These are phyloP conservation scores for Chaetura pelagica DNA, from an alignment of 2,113 vertebrate genomes.

Conservation along the genomic window DNA sequence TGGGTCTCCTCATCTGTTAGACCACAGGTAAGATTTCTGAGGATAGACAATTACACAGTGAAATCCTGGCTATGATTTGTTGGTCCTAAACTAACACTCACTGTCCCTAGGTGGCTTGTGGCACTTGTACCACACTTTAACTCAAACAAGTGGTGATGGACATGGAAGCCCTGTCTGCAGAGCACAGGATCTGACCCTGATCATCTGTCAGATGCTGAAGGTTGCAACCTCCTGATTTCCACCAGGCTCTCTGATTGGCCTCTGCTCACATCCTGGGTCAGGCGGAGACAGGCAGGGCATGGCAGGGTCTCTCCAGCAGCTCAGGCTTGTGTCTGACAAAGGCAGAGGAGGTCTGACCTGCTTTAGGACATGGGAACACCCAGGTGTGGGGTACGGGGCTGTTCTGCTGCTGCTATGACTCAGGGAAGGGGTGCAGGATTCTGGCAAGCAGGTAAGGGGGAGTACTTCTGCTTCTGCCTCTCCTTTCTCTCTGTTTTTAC, in stretches of 20 bases:
- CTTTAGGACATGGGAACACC: neutral
- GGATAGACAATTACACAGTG: neutral
- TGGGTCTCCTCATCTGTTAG: neutral
- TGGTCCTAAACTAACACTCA: neutral
- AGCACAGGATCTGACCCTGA: neutral
- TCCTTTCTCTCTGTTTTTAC: neutral
- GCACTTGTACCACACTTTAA: accelerated
- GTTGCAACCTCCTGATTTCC: neutral
- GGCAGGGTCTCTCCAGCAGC: accelerated
- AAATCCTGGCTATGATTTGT: neutral
- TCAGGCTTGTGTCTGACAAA: neutral
- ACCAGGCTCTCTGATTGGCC: accelerated
- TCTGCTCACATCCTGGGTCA: accelerated
- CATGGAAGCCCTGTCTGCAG: neutral
- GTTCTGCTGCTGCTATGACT: accelerated
- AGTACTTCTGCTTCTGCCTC: neutral
- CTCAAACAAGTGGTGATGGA: neutral
- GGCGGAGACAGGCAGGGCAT: neutral
- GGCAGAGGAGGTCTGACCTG: neutral
- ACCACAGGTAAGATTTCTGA: neutral
- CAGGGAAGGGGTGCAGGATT: too few relatives aligned
- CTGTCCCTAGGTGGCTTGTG: neutral
- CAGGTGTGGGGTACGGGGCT: accelerated
- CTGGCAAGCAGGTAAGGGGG: accelerated
- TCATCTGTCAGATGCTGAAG: neutral